phyloP scores from a whole-genome alignment of 1,140 invertebrate genomes.

The Pogonognathellus flavescens region DNA sequence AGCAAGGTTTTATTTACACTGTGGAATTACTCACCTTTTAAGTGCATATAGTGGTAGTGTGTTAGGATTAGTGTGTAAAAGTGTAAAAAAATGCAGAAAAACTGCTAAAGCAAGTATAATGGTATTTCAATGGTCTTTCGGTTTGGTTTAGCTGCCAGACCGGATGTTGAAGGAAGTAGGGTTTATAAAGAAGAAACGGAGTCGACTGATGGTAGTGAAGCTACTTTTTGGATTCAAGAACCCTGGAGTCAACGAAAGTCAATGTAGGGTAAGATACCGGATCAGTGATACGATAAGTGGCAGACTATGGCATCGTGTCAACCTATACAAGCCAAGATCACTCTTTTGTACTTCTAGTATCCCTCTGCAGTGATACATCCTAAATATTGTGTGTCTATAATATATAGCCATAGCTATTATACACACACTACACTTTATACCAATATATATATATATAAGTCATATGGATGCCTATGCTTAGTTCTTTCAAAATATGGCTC shows the following conservation, averaged over 20 bases:
- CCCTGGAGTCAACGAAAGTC: slow-evolving; percentile 26
- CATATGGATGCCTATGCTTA: too few relatives aligned
- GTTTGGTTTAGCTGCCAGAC: slow-evolving; percentile 12
- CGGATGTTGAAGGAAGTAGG: slow-evolving; percentile 30
- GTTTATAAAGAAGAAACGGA: slow-evolving; percentile 7
- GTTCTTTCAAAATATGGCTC: too few relatives aligned
- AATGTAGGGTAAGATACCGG: slow-evolving; percentile 35
- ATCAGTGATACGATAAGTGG: slow-evolving; percentile 46
- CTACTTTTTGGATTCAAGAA: slow-evolving; percentile 40
- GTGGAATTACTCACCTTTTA: background rate
- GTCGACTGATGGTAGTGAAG: slow-evolving; percentile 22
- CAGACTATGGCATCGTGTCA: slow-evolving; percentile 42
- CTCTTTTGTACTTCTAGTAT: background rate
- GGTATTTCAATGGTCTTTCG: slow-evolving; percentile 17
- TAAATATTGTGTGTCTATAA: too few relatives aligned
- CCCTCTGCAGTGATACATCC: too few relatives aligned
- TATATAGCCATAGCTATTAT: too few relatives aligned
- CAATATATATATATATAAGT: too few relatives aligned
- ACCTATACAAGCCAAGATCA: background rate
- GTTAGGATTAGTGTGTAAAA: background rate
- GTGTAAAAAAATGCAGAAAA: background rate
- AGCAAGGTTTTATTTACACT: background rate
- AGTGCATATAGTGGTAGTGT: background rate
- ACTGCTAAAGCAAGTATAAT: slow-evolving; percentile 20
- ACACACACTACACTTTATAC: too few relatives aligned